Evolutionary conservation across 2,113 vertebrate species (phyloP).

Genomic region (Carettochelys insculpta): DNA sequence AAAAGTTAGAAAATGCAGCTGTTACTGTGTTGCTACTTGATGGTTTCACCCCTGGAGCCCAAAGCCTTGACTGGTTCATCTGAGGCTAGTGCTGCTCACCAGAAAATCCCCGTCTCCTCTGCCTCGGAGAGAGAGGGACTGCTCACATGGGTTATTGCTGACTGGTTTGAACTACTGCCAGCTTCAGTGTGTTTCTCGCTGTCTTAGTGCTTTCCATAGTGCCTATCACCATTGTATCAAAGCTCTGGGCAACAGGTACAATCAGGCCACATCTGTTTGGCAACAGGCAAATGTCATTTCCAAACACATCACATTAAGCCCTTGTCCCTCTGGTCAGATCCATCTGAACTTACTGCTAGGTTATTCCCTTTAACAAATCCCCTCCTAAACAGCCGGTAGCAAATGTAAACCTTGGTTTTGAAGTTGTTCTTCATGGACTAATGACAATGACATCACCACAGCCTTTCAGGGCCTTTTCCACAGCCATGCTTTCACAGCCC

Average conservation of each 20-base stretch:
- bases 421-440: constrained; percentile 56
- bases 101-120: not conserved
- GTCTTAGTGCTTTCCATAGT: not conserved
- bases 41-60: constrained; percentile 25
- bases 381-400: constrained; percentile 50
- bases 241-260: constrained; percentile 36
- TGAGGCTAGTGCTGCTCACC: not conserved
- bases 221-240: not conserved
- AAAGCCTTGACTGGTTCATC: constrained; percentile 29
- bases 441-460: not conserved
- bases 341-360: constrained; percentile 54
- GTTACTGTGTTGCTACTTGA: not conserved
- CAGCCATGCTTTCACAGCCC: not conserved
- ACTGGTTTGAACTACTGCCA: not conserved
- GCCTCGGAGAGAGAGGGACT: not conserved
- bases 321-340: constrained; percentile 21
- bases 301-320: constrained; percentile 17
- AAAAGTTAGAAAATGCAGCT: constrained; percentile 3
- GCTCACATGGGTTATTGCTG: not conserved
- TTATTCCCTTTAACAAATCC: constrained; percentile 53
- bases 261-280: constrained; percentile 30
- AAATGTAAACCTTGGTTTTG: constrained; percentile 57
- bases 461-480: not conserved
- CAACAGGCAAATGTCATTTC: constrained; percentile 46
- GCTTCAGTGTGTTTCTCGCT: not conserved